phyloP scores from a whole-genome alignment of 2,113 vertebrate species.

The Myrmophylax atrothorax region DNA sequence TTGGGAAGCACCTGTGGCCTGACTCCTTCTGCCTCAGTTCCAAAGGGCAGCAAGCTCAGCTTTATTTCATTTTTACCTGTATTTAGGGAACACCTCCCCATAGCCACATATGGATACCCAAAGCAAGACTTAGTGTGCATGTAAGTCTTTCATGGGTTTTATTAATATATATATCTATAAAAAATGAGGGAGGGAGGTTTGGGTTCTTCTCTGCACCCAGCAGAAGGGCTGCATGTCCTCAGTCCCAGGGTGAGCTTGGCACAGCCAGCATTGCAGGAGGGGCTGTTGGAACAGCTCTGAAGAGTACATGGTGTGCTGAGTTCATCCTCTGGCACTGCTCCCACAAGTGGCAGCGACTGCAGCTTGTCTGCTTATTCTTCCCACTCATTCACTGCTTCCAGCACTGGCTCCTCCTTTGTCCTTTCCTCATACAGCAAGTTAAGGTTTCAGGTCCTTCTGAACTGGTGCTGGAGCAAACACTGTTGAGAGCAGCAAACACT shows the following conservation, averaged over 20 bases:
- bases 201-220: background rate
- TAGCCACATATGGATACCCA: too few species aligned
- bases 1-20: background rate
- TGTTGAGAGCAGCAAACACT: background rate
- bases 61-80: background rate
- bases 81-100: background rate
- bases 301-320: slow-evolving; percentile 34
- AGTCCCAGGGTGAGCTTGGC: slow-evolving; percentile 22
- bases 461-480: background rate
- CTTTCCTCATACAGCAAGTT: background rate
- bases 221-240: slow-evolving; percentile 8
- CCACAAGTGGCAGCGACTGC: slow-evolving; percentile 29
- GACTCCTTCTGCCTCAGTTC: background rate
- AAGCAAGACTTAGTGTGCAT: background rate
- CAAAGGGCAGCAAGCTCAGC: background rate
- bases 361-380: slow-evolving; percentile 54
- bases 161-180: background rate
- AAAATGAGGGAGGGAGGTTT: background rate
- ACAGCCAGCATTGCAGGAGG: slow-evolving; percentile 6
- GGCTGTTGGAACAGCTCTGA: slow-evolving; percentile 4
- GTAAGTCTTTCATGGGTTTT: background rate
- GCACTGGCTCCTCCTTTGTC: slow-evolving; percentile 49
- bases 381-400: slow-evolving; percentile 55
- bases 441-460: background rate
- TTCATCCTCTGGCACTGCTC: slow-evolving; percentile 21